Evolutionary conservation across 2,888 invertebrate genomes (phyloP).

Genomic region (Sympetrum striolatum): DNA sequence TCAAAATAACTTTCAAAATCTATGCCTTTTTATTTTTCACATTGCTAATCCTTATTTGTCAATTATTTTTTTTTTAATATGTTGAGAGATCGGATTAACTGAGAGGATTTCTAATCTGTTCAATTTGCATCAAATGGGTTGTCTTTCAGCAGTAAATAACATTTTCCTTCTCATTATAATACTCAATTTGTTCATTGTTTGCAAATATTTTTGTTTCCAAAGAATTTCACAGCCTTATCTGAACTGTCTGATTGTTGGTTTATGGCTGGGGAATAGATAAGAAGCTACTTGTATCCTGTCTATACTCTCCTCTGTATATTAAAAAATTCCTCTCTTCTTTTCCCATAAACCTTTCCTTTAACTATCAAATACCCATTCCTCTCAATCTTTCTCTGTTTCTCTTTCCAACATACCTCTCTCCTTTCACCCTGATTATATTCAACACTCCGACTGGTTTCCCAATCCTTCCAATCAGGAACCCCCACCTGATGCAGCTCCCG

Average conservation of each 20-base stretch:
- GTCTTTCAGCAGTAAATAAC: background rate
- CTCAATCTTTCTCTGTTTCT: background rate
- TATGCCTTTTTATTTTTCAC: background rate
- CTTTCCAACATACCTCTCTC: background rate
- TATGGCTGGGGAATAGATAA: background rate
- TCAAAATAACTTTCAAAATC: background rate
- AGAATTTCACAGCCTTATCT: background rate
- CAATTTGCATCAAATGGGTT: background rate
- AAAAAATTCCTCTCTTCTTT: background rate
- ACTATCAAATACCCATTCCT: background rate
- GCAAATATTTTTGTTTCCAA: background rate
- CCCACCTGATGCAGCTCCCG: constrained; percentile 66
- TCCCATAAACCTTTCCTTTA: background rate
- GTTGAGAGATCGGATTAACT: background rate
- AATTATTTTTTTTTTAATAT: background rate
- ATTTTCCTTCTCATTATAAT: background rate
- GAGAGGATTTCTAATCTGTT: background rate
- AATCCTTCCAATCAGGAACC: constrained; percentile 8
- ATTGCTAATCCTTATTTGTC: background rate
- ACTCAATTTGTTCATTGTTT: background rate
- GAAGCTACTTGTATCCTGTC: background rate
- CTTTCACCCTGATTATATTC: background rate
- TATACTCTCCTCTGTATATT: background rate
- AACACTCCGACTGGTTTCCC: background rate
- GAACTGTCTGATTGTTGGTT: background rate